A percentile compares a stretch with the other conserved stretches of the same genome.
phyloP scores from a whole-genome alignment of 2,113 vertebrate species.

The Clarias magur region DNA sequence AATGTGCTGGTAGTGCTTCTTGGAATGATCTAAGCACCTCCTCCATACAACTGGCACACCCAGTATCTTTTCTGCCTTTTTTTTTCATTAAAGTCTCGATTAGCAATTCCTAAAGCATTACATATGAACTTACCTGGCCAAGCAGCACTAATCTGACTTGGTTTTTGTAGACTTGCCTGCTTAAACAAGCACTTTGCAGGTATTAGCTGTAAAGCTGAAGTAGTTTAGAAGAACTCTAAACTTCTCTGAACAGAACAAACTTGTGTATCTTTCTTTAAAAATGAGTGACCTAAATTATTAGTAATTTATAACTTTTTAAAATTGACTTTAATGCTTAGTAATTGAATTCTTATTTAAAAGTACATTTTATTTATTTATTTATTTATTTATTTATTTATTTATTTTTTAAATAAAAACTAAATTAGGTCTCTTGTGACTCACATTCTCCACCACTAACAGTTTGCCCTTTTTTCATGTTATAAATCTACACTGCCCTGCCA shows the following conservation, averaged over 20 bases:
- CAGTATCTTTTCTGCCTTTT: background rate
- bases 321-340: no score
- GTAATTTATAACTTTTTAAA: background rate
- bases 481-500: background rate
- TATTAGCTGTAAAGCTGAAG: background rate
- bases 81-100: background rate
- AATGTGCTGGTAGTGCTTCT: no score
- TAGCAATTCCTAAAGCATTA: background rate
- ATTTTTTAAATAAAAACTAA: no score
- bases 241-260: background rate
- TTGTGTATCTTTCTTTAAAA: background rate
- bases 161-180: conserved; percentile 4
- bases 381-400: no score
- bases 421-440: background rate
- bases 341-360: no score
- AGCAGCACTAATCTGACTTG: conserved; percentile 5
- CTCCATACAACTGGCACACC: background rate
- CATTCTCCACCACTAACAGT: background rate
- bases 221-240: background rate
- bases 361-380: no score
- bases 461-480: background rate
- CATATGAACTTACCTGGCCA: background rate
- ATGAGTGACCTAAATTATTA: background rate
- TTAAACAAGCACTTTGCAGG: background rate
- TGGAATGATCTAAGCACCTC: conserved; percentile 1